Conservation (phyloP, 35 echinoderm and acorn worm genomes). For the Apostichopus californicus region DNA sequence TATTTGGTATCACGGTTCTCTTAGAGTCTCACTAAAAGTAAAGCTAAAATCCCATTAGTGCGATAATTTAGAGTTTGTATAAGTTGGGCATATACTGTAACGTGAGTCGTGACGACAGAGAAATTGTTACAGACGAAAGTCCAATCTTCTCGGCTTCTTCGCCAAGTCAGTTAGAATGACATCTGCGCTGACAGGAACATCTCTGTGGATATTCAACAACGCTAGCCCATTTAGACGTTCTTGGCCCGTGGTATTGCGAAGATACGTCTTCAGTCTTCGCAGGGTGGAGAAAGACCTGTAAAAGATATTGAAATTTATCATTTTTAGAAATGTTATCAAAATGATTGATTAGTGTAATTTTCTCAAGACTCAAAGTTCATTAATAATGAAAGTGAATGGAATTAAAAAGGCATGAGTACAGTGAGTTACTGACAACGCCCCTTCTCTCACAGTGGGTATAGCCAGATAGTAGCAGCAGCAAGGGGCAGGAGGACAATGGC, state of each 20-base stretch:
- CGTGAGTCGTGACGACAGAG: no score
- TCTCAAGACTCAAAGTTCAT: neutral
- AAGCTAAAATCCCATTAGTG: no score
- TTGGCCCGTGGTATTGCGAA: neutral
- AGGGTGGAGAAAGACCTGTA: constrained; percentile 51
- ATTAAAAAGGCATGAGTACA: no score
- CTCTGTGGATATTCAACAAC: constrained; percentile 12
- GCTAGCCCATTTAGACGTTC: neutral
- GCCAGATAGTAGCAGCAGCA: neutral
- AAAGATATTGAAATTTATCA: constrained; percentile 16
- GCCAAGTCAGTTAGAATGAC: no score
- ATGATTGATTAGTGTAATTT: constrained; percentile 4
- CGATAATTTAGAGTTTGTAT: no score
- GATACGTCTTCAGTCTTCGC: constrained; percentile 6
- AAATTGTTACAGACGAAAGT: neutral
- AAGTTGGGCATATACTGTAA: no score
- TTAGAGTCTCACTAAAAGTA: no score
- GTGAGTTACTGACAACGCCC: no score
- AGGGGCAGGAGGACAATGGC: neutral
- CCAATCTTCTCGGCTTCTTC: no score
- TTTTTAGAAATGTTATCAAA: neutral
- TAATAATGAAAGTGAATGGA: neutral
- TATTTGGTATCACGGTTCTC: no score
- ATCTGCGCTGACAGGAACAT: no score
- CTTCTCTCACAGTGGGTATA: no score